Evolutionary conservation across 1,140 invertebrate genomes (phyloP), one percentile per base, ranked within the genome.

Genomic region (Drosophila guanche): DNA sequence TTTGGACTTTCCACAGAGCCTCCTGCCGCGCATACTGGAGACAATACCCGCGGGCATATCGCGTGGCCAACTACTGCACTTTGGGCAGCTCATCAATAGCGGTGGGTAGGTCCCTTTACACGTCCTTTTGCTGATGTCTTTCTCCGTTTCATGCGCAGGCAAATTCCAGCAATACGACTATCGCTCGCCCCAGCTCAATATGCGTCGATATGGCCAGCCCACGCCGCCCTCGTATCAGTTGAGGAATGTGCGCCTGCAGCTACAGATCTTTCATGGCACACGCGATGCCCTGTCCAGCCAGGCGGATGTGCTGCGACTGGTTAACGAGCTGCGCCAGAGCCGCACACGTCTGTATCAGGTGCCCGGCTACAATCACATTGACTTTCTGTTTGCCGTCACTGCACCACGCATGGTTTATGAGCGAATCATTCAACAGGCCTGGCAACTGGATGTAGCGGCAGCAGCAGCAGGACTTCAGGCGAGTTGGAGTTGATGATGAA

Each of bases 1-100:
- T 65, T 67, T 55, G 41, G 37, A 16, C 43, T 66, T 56, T 14
- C 33, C 48, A 29, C 51, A 85, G 88, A 61, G 46, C 66, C 71
- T 90, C 57, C 80, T 90, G 52, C 61, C 80, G 57, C 85, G 85
- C 27, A 80, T 90, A 52, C 79, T 83, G 51, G 78, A 83, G 68
- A 89, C 80, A 29, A 90, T 89, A 12, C 89, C 89, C 23, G 89
- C 89, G 48, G 84, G 84, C 41, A 83, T 90, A 41, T 90, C 84
- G 14, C 79, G 79, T 43, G 74, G 80, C 33, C 89, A 90, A 47
- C 65, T 90, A 4, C 66, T 79, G 61, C 89, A 90, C 43, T 90
- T 85, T 29, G 76, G 81, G 5, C 89, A 90, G 67, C 74, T 90
- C 58, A 90, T 88, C 65, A 79, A 77, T 62, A 85, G 79, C 46